Evolutionary conservation across 2,888 invertebrate genomes (phyloP), one percentile per base, ranked within the genome.

Genomic region (Oxytorus armatus): DNA sequence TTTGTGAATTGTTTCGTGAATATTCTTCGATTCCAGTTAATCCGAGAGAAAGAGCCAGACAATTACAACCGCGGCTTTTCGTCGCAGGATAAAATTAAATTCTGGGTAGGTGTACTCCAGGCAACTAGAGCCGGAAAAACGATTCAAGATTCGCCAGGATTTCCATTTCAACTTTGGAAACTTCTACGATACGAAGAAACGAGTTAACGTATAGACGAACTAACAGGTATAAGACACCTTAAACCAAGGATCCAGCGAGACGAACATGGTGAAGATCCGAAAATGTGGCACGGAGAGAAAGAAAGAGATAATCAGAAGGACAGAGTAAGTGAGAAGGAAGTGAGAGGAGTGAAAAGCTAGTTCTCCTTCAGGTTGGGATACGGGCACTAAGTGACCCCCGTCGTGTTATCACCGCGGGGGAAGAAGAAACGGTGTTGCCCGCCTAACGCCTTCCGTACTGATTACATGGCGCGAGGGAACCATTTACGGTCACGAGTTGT

Each of bases 391-490:
- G 85, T 86, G 83, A 85, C 77, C 69, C 72, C 73, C 59, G 78
- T 63, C 81, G 75, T 82, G 80, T 85, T 86, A 87, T 86, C 84
- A 83, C 81, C 73, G 70, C 39, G 65, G 18, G 72, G 66, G 57
- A 49, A 42, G 68, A 65, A 55, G 72, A 66, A 84, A 83, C 69
- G 75, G 77, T 83, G 79, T 55, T 69, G 55, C 55, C 82, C 59
- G 76, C 77, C 85, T 82, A 84, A 83, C 84, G 83, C 74, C 82
- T 80, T 82, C 49, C 77, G 80, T 81, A 85, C 81, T 86, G 87
- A 86, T 86, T 87, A 82, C 84, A 80, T 77, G 82, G 82, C 78
- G 76, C 82, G 75, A 81, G 80, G 76, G 82, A 78, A 73, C 75
- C 82, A 79, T 81, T 66, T 81, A 79, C 77, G 77, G 82, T 57